Evolutionary conservation across 2,888 invertebrate genomes (phyloP).

Genomic region (Hedya salicella): DNA sequence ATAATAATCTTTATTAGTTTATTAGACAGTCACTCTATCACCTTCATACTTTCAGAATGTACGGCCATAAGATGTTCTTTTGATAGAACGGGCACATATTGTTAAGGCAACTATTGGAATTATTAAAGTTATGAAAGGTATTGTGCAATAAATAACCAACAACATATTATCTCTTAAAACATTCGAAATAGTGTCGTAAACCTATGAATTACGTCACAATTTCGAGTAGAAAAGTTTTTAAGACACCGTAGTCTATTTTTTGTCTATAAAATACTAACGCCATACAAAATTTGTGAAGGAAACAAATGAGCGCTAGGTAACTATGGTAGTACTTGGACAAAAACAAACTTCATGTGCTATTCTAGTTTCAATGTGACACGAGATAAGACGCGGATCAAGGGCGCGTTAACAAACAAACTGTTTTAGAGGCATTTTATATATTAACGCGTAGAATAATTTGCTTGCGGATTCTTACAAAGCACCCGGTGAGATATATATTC

Average conservation of each 20-base stretch:
- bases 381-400: slow-evolving; percentile 6
- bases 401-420: not conserved
- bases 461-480: not conserved
- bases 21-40: too few species aligned
- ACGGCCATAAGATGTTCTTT: not conserved
- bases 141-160: slow-evolving; percentile 26
- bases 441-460: slow-evolving; percentile 2
- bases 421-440: slow-evolving; percentile 18
- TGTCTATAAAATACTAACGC: too few species aligned
- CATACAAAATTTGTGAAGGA: too few species aligned
- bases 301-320: too few species aligned
- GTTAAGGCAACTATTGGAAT: slow-evolving; percentile 13
- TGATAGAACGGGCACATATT: slow-evolving; percentile 14
- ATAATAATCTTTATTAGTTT: too few species aligned
- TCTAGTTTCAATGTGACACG: not conserved
- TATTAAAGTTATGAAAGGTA: slow-evolving; percentile 18
- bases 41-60: too few species aligned
- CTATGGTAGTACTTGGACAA: too few species aligned
- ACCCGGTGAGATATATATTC: too few species aligned
- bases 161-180: not conserved
- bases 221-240: not conserved
- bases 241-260: not conserved
- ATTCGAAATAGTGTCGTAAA: not conserved
- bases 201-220: not conserved
- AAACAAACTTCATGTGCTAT: too few species aligned